A percentile compares a stretch with the other conserved stretches of the same genome.
phyloP scores from a whole-genome alignment of 2,113 vertebrate genomes.

The Loxodonta africana region DNA sequence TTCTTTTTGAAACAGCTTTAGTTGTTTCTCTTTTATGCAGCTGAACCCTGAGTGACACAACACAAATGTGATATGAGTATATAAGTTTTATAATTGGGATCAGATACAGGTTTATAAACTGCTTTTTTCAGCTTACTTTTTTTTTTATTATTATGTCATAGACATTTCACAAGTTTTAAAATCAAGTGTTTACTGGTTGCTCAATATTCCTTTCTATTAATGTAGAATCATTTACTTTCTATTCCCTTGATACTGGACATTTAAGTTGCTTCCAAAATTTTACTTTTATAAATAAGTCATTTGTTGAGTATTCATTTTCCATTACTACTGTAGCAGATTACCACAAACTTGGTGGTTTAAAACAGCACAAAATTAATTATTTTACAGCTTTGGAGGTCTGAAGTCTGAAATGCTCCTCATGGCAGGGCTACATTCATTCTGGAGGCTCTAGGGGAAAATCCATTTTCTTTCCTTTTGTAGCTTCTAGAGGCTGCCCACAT shows the following conservation, averaged over 20 bases:
- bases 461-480: too few relatives aligned
- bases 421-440: too few relatives aligned
- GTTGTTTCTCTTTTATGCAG: neutral
- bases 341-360: too few relatives aligned
- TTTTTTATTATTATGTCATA: neutral
- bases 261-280: neutral
- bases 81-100: neutral
- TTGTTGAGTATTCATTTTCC: neutral
- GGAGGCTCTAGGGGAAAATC: too few relatives aligned
- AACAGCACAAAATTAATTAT: too few relatives aligned
- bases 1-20: conserved; percentile 40
- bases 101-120: neutral
- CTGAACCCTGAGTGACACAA: neutral
- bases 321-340: too few relatives aligned
- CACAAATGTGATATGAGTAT: neutral
- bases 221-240: neutral
- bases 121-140: neutral
- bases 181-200: neutral
- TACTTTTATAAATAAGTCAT: neutral
- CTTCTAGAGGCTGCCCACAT: too few relatives aligned
- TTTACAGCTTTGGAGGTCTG: too few relatives aligned
- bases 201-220: neutral
- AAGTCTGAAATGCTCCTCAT: too few relatives aligned
- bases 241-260: neutral
- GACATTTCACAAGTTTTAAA: conserved; percentile 21